Percentiles rank a stretch among this genome's conserved stretches.
These are phyloP conservation scores for Gymnocypris eckloni DNA, from an alignment of 2,797 vertebrate species.

Conservation along the genomic window DNA sequence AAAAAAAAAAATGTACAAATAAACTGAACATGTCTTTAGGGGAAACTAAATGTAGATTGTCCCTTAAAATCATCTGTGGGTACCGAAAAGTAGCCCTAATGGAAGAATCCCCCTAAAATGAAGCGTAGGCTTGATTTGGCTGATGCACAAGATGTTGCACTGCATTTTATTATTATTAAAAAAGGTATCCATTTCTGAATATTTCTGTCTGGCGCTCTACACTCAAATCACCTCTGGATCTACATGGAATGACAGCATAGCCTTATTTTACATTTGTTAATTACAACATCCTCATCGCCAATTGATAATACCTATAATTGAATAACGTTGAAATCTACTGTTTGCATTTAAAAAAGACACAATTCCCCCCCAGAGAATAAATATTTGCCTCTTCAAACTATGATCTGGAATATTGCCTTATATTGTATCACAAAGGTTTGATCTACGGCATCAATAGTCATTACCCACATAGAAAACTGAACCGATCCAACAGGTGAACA, in stretches of 20 bases:
- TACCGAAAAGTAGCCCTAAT: background rate
- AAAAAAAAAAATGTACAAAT: background rate
- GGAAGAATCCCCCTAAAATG: conserved; percentile 5
- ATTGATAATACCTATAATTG: conserved; percentile 19
- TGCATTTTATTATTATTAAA: background rate
- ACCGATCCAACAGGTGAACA: conserved; percentile 60
- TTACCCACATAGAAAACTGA: conserved; percentile 39
- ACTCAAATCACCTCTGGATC: conserved; percentile 32
- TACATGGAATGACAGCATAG: conserved; percentile 24
- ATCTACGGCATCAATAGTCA: conserved; percentile 15
- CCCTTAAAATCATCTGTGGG: background rate
- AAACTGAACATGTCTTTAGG: background rate
- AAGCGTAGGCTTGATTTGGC: conserved; percentile 37
- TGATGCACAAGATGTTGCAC: conserved; percentile 26
- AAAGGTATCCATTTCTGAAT: background rate
- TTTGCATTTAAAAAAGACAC: conserved; percentile 39
- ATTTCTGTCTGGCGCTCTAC: background rate
- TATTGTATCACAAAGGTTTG: conserved; percentile 12
- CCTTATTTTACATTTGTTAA: conserved; percentile 19
- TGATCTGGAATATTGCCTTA: conserved; percentile 32
- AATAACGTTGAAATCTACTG: conserved; percentile 3
- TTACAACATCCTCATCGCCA: conserved; percentile 27
- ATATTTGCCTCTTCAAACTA: conserved; percentile 18
- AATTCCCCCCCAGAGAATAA: conserved; percentile 17
- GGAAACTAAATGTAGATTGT: background rate